Conservation (phyloP, 2,888 invertebrate genomes). For the Nebria salina region DNA sequence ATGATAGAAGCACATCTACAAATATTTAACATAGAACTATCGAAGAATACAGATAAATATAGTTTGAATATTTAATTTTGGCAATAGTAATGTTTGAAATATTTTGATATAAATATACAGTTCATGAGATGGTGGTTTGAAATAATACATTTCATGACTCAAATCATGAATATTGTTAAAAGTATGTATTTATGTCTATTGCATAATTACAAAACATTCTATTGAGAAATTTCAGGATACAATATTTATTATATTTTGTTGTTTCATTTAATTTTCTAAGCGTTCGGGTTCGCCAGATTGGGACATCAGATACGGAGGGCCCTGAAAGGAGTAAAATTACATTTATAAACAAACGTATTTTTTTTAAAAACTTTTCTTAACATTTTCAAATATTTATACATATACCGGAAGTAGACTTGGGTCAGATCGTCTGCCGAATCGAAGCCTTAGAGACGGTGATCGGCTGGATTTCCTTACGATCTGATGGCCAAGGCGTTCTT, state of each 20-base stretch:
- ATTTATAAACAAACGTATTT: no score
- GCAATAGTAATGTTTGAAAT: background rate
- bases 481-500: constrained; percentile 72
- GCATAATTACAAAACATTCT: background rate
- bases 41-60: background rate
- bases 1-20: constrained; percentile 11
- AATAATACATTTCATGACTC: background rate
- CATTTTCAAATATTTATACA: constrained; percentile 2
- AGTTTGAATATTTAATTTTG: background rate
- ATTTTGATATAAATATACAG: background rate
- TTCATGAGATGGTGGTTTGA: background rate
- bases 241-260: background rate
- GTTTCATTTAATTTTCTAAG: constrained; percentile 49
- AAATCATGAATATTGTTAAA: background rate
- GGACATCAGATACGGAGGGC: constrained; percentile 50
- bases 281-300: constrained; percentile 50
- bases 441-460: constrained; percentile 78
- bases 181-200: background rate
- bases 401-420: constrained; percentile 70
- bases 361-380: no score
- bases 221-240: background rate
- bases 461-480: constrained; percentile 81
- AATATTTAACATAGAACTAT: constrained; percentile 2
- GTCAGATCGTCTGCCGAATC: constrained; percentile 81
- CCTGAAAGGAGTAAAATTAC: no score